A percentile compares a stretch with the other conserved stretches of the same genome.
Conservation (phyloP, 2,113 vertebrate species). For the Cairina moschata region DNA sequence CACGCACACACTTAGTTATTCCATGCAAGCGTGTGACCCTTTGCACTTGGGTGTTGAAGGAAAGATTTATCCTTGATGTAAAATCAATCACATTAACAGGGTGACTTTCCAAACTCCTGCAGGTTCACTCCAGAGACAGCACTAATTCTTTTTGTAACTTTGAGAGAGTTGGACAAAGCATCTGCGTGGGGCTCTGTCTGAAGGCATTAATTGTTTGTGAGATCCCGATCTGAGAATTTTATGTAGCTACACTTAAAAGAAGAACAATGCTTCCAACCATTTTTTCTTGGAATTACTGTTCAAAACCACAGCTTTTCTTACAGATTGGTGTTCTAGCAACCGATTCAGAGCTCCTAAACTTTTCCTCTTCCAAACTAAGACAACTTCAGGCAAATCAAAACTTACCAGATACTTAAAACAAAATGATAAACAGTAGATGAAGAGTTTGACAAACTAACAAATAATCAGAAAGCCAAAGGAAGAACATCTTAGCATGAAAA, state of each 20-base stretch:
- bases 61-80: slow-evolving; percentile 42
- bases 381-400: neutral
- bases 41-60: slow-evolving; percentile 17
- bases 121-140: slow-evolving; percentile 35
- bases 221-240: slow-evolving; percentile 4
- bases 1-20: neutral
- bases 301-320: neutral
- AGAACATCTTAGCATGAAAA: slow-evolving; percentile 2
- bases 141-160: slow-evolving; percentile 3
- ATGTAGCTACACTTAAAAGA: neutral
- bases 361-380: neutral
- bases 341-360: neutral
- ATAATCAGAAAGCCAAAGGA: slow-evolving; percentile 29
- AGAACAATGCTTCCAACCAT: neutral
- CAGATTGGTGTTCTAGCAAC: neutral
- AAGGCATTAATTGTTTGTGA: slow-evolving; percentile 5
- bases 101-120: slow-evolving; percentile 27
- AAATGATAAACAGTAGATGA: neutral
- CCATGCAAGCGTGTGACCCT: slow-evolving; percentile 8
- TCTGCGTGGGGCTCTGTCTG: neutral
- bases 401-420: neutral
- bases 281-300: slow-evolving; percentile 9
- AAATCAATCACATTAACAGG: slow-evolving; percentile 44
- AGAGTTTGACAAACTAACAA: slow-evolving; percentile 4
- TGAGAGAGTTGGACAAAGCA: slow-evolving; percentile 5